These are phyloP conservation scores for Emberiza fucata DNA, from an alignment of 2,113 vertebrate species.

Conservation along the genomic window DNA sequence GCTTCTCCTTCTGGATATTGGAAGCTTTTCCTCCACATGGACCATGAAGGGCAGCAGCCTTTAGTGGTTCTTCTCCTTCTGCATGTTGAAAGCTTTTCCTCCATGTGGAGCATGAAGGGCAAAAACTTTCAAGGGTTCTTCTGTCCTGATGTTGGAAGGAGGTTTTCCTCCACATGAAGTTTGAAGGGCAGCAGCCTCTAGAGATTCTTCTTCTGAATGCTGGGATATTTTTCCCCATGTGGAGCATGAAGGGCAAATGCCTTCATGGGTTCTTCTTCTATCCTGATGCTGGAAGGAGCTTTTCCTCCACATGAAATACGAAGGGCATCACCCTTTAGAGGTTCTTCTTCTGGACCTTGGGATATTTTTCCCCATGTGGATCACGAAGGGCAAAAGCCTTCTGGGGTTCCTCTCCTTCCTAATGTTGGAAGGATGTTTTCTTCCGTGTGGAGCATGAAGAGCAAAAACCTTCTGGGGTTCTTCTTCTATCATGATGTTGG, in stretches of 20 bases:
- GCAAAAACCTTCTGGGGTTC: not conserved
- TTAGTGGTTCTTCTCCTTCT: too few species aligned
- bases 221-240: not conserved
- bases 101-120: accelerated
- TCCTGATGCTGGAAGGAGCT: too few species aligned
- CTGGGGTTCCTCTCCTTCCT: too few species aligned
- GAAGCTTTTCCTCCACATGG: not conserved
- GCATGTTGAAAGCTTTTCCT: not conserved
- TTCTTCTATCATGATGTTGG: not conserved
- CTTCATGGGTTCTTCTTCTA: too few species aligned
- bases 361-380: too few species aligned
- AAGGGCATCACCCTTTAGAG: not conserved
- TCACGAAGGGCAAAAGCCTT: not conserved
- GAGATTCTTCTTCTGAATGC: too few species aligned
- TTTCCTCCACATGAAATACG: not conserved
- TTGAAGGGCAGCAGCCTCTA: too few species aligned
- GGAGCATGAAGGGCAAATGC: too few species aligned
- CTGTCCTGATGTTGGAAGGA: not conserved
- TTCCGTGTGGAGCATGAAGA: too few species aligned
- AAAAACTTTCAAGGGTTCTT: not conserved
- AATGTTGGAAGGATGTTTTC: not conserved
- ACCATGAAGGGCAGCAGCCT: too few species aligned
- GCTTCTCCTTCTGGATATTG: not conserved
- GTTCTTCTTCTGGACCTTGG: too few species aligned
- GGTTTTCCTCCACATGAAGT: too few species aligned